These are phyloP conservation scores for Enteromius fasciolatus DNA, from an alignment of 2,797 vertebrate species.

Conservation along the genomic window DNA sequence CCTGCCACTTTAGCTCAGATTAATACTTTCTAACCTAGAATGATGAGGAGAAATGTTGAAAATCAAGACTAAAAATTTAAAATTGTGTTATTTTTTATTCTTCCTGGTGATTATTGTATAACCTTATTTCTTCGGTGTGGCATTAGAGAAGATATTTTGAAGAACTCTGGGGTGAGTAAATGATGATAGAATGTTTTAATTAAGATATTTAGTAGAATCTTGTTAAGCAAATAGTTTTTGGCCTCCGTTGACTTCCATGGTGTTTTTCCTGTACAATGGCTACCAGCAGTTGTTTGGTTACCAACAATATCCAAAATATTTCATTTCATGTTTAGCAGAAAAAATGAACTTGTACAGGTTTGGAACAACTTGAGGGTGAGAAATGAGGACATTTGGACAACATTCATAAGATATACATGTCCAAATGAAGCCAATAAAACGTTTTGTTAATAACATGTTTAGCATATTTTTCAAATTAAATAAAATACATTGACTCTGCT, in stretches of 20 bases:
- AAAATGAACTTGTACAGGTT: background rate
- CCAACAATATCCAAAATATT: background rate
- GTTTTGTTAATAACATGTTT: background rate
- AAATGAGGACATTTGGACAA: background rate
- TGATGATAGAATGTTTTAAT: background rate
- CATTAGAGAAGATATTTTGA: background rate
- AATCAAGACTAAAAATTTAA: background rate
- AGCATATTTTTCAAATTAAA: background rate
- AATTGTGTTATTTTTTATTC: background rate
- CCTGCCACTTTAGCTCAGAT: no score
- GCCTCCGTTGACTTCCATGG: no score
- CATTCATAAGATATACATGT: background rate
- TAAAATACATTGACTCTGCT: no score
- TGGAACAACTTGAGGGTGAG: background rate
- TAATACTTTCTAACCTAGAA: no score
- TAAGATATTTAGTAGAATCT: background rate
- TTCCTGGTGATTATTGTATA: background rate
- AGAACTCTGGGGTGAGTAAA: background rate
- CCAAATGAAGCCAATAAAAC: background rate
- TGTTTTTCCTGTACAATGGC: no score
- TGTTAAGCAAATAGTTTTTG: background rate
- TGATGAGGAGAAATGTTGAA: background rate
- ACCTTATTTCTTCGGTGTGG: background rate
- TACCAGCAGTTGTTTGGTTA: background rate
- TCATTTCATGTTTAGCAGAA: background rate